Percentiles rank a stretch among this genome's conserved stretches.
Evolutionary conservation across 2,888 invertebrate species (phyloP).

Genomic region (Silvanus unidentatus): DNA sequence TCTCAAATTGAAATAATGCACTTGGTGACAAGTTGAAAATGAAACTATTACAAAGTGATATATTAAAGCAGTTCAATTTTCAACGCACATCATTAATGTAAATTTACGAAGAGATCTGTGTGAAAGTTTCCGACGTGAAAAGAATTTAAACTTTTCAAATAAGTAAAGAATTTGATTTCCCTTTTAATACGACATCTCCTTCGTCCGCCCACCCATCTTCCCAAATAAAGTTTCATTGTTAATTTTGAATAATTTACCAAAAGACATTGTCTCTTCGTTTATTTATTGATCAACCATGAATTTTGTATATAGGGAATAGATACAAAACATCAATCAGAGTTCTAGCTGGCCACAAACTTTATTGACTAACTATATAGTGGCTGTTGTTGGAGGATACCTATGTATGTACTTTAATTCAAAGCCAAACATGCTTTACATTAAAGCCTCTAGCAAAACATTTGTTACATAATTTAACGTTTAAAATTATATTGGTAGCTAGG

Average conservation of each 20-base stretch:
- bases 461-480: no score
- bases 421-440: no score
- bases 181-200: no score
- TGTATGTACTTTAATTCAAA: no score
- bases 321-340: neutral
- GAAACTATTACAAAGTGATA: conserved; percentile 30
- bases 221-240: neutral
- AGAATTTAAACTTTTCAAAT: conserved; percentile 29
- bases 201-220: neutral
- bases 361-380: neutral
- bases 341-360: neutral
- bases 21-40: conserved; percentile 32
- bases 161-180: conserved; percentile 12
- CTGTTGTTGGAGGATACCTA: no score
- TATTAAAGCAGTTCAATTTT: conserved; percentile 31
- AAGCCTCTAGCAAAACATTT: no score
- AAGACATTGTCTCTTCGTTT: neutral
- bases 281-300: no score
- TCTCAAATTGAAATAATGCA: conserved; percentile 29
- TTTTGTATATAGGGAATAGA: neutral
- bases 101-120: conserved; percentile 33
- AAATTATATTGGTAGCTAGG: no score
- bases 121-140: conserved; percentile 26
- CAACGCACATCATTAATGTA: conserved; percentile 34
- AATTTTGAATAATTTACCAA: neutral